A percentile compares a stretch with the other conserved stretches of the same genome.
Conservation (phyloP, 2,797 vertebrate genomes). For the Cygnus olor region DNA sequence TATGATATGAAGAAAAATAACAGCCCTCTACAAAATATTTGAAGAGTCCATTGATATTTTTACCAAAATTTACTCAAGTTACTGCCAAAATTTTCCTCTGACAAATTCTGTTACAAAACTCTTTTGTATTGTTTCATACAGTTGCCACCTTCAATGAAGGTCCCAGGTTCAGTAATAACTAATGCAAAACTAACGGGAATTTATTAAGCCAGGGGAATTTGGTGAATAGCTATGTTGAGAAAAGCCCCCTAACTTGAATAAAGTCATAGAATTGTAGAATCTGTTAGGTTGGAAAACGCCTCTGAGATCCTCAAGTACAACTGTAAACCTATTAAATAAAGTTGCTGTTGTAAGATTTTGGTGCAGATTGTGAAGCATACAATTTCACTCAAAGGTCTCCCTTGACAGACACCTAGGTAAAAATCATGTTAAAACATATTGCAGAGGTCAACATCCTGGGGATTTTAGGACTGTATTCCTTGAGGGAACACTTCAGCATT, state of each 20-base stretch:
- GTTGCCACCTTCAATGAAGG: neutral
- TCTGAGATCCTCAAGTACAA: too few relatives aligned
- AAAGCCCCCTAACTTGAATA: neutral
- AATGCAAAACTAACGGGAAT: neutral
- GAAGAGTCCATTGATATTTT: slow-evolving; percentile 56
- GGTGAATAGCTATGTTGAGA: neutral
- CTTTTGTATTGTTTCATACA: neutral
- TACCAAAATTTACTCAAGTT: slow-evolving; percentile 30
- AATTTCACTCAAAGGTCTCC: neutral
- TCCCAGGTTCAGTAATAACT: neutral
- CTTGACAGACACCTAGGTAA: slow-evolving; percentile 20
- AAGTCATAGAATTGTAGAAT: too few relatives aligned
- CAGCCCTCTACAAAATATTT: slow-evolving; percentile 33
- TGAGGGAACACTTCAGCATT: neutral
- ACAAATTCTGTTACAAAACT: neutral
- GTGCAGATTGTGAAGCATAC: neutral
- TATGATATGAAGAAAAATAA: slow-evolving; percentile 47
- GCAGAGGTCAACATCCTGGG: neutral
- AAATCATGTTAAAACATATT: slow-evolving; percentile 6
- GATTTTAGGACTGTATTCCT: neutral
- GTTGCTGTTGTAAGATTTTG: neutral
- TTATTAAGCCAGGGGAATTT: neutral
- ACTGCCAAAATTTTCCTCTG: slow-evolving; percentile 21
- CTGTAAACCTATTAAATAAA: neutral
- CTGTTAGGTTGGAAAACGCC: too few relatives aligned